Evolutionary conservation across 2,797 vertebrate species (phyloP).

Genomic region (Discoglossus pictus): DNA sequence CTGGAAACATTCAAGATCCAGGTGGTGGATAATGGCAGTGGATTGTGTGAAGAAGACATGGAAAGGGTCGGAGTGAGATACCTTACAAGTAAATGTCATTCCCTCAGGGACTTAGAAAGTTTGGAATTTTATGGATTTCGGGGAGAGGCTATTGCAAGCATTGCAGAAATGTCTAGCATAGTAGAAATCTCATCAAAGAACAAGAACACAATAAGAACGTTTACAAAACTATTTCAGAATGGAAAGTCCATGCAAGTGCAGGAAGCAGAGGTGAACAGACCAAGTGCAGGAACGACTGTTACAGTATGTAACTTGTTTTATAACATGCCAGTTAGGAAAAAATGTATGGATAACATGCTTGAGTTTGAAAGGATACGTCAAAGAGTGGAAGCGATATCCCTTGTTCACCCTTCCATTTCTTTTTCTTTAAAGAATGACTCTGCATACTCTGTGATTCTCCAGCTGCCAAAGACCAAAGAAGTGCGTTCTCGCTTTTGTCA

Average conservation of each 20-base stretch:
- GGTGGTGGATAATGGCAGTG: slow-evolving; percentile 89
- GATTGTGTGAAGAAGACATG: slow-evolving; percentile 80
- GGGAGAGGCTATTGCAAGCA: slow-evolving; percentile 91
- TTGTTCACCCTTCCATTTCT: slow-evolving; percentile 89
- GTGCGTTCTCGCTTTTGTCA: slow-evolving; percentile 87
- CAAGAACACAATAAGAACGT: slow-evolving; percentile 76
- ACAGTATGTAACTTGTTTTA: slow-evolving; percentile 86
- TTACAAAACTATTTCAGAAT: slow-evolving; percentile 82
- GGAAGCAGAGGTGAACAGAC: slow-evolving; percentile 77
- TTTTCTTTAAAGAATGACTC: slow-evolving; percentile 88
- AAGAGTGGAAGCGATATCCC: slow-evolving; percentile 84
- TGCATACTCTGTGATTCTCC: slow-evolving; percentile 84
- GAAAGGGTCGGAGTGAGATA: slow-evolving; percentile 78
- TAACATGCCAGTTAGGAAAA: slow-evolving; percentile 90
- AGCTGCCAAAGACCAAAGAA: slow-evolving; percentile 85
- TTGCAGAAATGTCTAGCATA: slow-evolving; percentile 76
- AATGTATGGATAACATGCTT: slow-evolving; percentile 78
- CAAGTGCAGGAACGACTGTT: slow-evolving; percentile 86
- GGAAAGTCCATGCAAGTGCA: slow-evolving; percentile 73
- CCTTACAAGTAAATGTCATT: slow-evolving; percentile 88
- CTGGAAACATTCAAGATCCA: slow-evolving; percentile 87
- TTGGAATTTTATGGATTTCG: slow-evolving; percentile 85
- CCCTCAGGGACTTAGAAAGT: slow-evolving; percentile 80
- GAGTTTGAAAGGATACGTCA: slow-evolving; percentile 89
- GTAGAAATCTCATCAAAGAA: slow-evolving; percentile 87